Evolutionary conservation across 2,888 invertebrate genomes (phyloP).

Genomic region (Elegia similella): DNA sequence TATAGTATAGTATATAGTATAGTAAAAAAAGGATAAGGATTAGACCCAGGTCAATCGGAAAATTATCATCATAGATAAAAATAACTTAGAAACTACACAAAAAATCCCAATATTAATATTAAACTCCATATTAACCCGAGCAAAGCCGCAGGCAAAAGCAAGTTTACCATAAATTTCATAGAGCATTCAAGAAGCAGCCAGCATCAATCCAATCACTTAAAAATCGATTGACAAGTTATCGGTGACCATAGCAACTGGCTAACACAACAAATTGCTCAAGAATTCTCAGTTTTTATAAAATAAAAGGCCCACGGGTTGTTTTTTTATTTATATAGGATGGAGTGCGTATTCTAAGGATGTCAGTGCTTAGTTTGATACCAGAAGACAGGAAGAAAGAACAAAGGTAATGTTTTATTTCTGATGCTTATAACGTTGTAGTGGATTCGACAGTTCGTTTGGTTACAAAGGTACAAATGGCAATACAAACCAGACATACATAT

Average conservation of each 20-base stretch:
- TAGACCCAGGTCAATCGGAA: no score
- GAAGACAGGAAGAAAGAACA: slow-evolving; percentile 70
- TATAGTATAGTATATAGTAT: no score
- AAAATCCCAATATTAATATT: no score
- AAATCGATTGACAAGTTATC: slow-evolving; percentile 53
- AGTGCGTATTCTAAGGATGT: slow-evolving; percentile 53
- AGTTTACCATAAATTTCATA: no score
- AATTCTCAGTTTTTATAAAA: slow-evolving; percentile 34
- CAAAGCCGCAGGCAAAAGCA: no score
- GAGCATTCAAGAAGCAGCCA: slow-evolving; percentile 23
- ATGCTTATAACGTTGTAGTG: not conserved
- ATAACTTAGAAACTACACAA: no score
- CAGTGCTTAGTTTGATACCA: slow-evolving; percentile 74
- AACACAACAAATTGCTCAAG: slow-evolving; percentile 45
- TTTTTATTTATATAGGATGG: slow-evolving; percentile 52
- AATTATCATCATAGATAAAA: no score
- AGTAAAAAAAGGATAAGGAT: no score
- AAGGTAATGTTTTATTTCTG: slow-evolving; percentile 39
- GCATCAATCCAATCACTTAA: slow-evolving; percentile 27
- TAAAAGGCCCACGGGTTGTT: slow-evolving; percentile 39
- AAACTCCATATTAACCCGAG: no score
- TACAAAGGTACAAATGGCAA: no score
- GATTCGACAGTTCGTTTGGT: not conserved
- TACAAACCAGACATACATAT: no score
- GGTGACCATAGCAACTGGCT: slow-evolving; percentile 53